Evolutionary conservation across 2,113 vertebrate species (phyloP), one percentile per base, ranked within the genome.

Genomic region (Saccopteryx bilineata): DNA sequence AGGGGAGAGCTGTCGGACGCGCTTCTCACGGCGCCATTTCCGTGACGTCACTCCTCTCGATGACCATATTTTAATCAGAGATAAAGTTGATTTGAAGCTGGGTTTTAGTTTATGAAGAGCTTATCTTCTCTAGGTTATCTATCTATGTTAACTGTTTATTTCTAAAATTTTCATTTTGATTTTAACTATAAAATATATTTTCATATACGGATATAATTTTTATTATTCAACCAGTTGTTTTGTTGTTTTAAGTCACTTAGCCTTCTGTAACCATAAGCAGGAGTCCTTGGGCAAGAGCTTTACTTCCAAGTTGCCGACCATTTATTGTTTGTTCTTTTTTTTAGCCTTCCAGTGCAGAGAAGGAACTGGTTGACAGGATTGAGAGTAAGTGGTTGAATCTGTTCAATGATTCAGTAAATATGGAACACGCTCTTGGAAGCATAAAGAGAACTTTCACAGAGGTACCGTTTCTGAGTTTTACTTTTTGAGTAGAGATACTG

Each of bases 371-470:
- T 0, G 58, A 96, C 0, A 97, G 68, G 26, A 99, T 99, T 19
- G 98, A 56, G 66, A 97, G 96, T 58, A 94, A 96, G 7, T 99
- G 99, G 99, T 98, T 92, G 8, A 95, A 96, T 6, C 98, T 99
- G 19, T 98, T 99, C 46, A 58, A 18, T 1, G 99, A 99, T 18
- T 98, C 99, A 8, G 91, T 97, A 95, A 96, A 93, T 13, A 97
- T 99, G 83, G 99, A 99, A 92, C 98, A 91, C 28, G 97, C 97
- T 31, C 98, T 99, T 5, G 98, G 98, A 75, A 97, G 98, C 80
- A 98, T 99, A 54, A 99, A 99, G 97, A 99, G 97, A 85, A 98
- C 98, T 14, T 99, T 99, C 97, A 98, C 97, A 7, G 97, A 99
- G 98, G 99, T 99, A 97, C 93, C 93, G 39, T n/a, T 71, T 13